Evolutionary conservation across 1,140 invertebrate species (phyloP), one percentile per base, ranked within the genome.

Genomic region (Lutraria rhynchaena): DNA sequence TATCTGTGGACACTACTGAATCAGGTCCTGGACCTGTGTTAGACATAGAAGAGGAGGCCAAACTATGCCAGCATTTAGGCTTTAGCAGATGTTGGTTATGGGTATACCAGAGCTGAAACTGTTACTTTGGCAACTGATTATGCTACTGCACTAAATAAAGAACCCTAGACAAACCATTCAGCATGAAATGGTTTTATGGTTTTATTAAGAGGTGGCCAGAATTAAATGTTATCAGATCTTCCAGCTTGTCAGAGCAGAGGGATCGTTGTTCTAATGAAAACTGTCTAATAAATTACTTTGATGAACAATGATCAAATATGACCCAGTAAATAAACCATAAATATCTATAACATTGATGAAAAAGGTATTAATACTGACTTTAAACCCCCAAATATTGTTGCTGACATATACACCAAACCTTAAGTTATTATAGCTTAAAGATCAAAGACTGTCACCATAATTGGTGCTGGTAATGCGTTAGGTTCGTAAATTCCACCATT

Each of bases 301-400:
- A 73, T 55, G 53, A 73, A 73, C 29, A 31, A 17, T 73, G 27
- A n/a, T 19, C n/a, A 53, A 73, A 51, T 57, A 35, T 35, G 53
- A 73, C 35, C 17, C 17, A 53, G 37, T 17, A n/a, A 57, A 31
- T 73, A 22, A 51, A 29, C 33, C 22, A 3, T 51, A 35, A 19
- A n/a, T 33, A 55, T 19, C 24, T 53, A 53, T n/a, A 53, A 53
- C 51, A 53, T 53, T 9, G 51, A 53, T 53, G 51, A 53, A 53
- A 53, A 53, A 24, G 51, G 51, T 5, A 53, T 53, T n/a, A 53
- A 53, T n/a, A 9, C n/a, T 11, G n/a, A 53, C 19, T 53, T n/a
- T n/a, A n/a, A 53, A 53, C 5, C 51, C 51, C 4, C 51, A n/a
- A n/a, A n/a, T 61, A 51, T 33, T 17, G n/a, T 73, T 55, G 69